phyloP scores from a whole-genome alignment of 2,888 invertebrate species.

The Clitarchus hookeri region DNA sequence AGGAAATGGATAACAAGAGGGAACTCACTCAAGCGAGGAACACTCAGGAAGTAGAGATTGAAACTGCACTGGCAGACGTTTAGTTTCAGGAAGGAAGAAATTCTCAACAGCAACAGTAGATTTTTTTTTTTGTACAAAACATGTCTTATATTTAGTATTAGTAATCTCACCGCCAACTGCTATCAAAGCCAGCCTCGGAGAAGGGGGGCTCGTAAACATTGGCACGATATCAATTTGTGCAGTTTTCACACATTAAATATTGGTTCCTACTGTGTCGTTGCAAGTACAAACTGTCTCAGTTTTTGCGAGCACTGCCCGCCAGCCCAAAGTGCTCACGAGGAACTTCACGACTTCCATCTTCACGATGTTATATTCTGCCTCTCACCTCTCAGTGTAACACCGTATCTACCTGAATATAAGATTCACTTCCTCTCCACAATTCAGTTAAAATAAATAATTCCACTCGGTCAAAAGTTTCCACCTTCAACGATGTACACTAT shows the following conservation, averaged over 20 bases:
- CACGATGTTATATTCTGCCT: background rate
- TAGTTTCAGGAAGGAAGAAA: background rate
- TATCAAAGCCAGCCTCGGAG: background rate
- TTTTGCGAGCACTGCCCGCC: background rate
- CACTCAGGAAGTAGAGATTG: background rate
- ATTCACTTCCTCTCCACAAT: too few relatives aligned
- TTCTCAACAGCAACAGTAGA: constrained; percentile 9
- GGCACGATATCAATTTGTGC: background rate
- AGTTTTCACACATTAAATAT: background rate
- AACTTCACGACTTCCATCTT: background rate
- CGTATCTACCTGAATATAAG: background rate
- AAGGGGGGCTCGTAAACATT: background rate
- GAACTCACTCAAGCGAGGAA: background rate
- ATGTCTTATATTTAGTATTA: background rate
- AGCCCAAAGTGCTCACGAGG: background rate
- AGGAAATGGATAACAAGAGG: background rate
- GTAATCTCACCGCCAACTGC: background rate
- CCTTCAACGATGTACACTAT: too few relatives aligned
- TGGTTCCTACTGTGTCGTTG: background rate
- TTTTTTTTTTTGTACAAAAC: background rate
- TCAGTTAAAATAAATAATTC: too few relatives aligned
- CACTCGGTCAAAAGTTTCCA: too few relatives aligned
- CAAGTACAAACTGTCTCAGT: background rate
- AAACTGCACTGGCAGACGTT: background rate
- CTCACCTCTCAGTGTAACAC: too few relatives aligned